Conservation (phyloP, 1,140 invertebrate genomes). For the Pachyrhynchus sulphureomaculatus region DNA sequence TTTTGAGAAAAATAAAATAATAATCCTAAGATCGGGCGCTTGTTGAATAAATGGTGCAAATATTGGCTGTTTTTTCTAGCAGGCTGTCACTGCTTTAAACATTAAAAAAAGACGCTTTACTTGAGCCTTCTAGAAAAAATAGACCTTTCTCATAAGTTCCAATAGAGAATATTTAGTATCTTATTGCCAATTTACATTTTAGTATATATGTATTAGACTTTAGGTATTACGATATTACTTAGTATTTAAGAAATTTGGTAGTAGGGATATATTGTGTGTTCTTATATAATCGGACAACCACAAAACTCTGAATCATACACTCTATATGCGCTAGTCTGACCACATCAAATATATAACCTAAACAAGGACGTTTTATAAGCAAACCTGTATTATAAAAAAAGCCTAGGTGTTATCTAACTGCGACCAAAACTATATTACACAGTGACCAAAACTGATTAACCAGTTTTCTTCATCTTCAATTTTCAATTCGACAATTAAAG, state of each 20-base stretch:
- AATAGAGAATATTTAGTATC: constrained; percentile 48
- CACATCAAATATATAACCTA: constrained; percentile 7
- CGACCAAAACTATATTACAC: too few relatives aligned
- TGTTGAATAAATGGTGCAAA: constrained; percentile 44
- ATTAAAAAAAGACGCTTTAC: constrained; percentile 46
- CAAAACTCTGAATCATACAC: constrained; percentile 44
- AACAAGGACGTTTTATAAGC: background rate
- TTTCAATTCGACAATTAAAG: background rate
- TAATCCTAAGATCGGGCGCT: constrained; percentile 19
- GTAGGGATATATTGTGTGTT: constrained; percentile 50
- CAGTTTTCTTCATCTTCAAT: too few relatives aligned
- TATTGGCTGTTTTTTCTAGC: constrained; percentile 31
- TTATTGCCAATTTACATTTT: constrained; percentile 52
- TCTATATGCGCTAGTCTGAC: constrained; percentile 11
- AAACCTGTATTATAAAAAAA: background rate
- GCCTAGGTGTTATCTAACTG: constrained; percentile 11
- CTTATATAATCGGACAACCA: constrained; percentile 44
- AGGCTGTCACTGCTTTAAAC: constrained; percentile 46
- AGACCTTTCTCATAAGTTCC: constrained; percentile 47
- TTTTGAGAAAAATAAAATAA: background rate
- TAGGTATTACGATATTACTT: constrained; percentile 50
- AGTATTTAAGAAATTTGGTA: constrained; percentile 49
- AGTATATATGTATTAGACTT: constrained; percentile 48
- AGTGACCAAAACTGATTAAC: too few relatives aligned
- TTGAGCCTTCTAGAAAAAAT: constrained; percentile 41